Evolutionary conservation across 2,888 invertebrate genomes (phyloP), one percentile per base, ranked within the genome.

Genomic region (Andrena dorsata): DNA sequence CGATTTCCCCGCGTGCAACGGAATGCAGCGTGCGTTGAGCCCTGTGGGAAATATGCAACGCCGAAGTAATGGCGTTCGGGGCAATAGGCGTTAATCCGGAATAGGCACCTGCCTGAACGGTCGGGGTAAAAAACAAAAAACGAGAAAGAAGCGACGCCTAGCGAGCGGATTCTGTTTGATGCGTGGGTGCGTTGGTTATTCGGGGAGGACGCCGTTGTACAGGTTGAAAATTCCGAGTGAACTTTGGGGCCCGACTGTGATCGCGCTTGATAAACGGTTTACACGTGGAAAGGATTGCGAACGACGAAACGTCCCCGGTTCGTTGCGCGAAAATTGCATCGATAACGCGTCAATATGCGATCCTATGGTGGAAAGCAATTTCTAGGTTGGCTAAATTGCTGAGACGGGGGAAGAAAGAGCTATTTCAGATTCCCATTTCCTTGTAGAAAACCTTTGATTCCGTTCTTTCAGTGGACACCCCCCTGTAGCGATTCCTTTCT

Each of bases 1-100:
- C 89, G 90, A 90, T 90, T 89, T 84, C 82, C 80, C 76, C 84
- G 83, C 84, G 72, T 47, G 35, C 77, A 41, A 16, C 80, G 86
- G 85, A 88, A 88, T 85, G 87, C 86, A 86, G 82, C 73, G 68
- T 66, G 75, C 63, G 73, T 69, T 86, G 84, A 85, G 87, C 88
- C 90, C 89, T 88, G 84, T 89, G 90, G 90, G 90, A 90, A 90
- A 90, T 90, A 90, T 87, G 85, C 88, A 88, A 84, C 86, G 83
- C 74, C 77, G 85, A 89, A 89, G 89, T 90, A 90, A 90, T 88
- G 87, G 85, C 85, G 84, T 89, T 83, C 77, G 76, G 68, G 85
- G 80, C 86, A 82, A 84, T 84, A 79, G 80, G 78, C 76, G 84
- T 82, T 87, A 88, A 87, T 88, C 87, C 87, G 64, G 82, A 83